phyloP scores from a whole-genome alignment of 2,888 invertebrate genomes.

The Syrphus vitripennis region DNA sequence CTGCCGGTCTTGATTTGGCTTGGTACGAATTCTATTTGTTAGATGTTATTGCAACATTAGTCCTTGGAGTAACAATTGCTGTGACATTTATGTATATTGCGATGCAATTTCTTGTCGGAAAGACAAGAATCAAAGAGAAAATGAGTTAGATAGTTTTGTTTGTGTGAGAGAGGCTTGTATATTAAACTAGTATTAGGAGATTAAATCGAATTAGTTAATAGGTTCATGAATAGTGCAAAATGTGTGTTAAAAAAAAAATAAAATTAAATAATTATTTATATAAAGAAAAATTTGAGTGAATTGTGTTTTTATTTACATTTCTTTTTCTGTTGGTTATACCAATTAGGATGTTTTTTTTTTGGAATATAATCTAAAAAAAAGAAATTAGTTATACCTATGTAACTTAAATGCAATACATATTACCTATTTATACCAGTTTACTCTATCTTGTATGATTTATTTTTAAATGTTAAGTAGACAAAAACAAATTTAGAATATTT shows the following conservation, averaged over 20 bases:
- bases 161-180: constrained; percentile 3
- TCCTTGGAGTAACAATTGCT: neutral
- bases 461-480: too few species aligned
- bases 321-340: too few species aligned
- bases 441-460: too few species aligned
- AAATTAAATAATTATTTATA: neutral
- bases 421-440: too few species aligned
- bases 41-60: constrained; percentile 18
- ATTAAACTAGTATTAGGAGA: neutral
- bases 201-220: neutral
- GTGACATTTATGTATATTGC: neutral
- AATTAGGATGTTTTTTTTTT: too few species aligned
- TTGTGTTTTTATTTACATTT: neutral
- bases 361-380: too few species aligned
- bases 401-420: too few species aligned
- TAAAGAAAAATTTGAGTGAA: neutral
- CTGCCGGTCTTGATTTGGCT: constrained; percentile 74
- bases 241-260: neutral
- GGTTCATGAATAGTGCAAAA: constrained; percentile 13
- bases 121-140: constrained; percentile 20
- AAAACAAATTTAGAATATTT: too few species aligned
- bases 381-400: too few species aligned
- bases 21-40: constrained; percentile 29
- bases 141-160: neutral
- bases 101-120: constrained; percentile 5